A percentile compares a stretch with the other conserved stretches of the same genome.
Evolutionary conservation across 2,888 invertebrate species (phyloP).

Genomic region (Andrena praecox): DNA sequence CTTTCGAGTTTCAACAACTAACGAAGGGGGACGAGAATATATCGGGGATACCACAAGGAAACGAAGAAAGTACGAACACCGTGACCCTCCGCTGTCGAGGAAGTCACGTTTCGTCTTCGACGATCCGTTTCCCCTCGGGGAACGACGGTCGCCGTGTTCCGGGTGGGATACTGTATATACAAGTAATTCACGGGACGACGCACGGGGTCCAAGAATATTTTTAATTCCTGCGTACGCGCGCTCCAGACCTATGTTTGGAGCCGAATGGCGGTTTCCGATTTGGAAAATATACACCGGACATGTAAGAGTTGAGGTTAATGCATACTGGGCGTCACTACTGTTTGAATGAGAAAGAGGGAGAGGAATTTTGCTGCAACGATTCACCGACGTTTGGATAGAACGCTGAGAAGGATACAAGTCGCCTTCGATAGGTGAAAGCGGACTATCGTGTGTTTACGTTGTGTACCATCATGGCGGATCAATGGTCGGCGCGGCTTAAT

Average conservation of each 20-base stretch:
- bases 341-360: neutral
- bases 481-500: constrained; percentile 10
- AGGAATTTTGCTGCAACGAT: neutral
- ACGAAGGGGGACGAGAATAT: constrained; percentile 6
- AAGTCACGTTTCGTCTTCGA: constrained; percentile 25
- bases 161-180: neutral
- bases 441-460: neutral
- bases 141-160: neutral
- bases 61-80: constrained; percentile 22
- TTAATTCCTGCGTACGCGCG: neutral
- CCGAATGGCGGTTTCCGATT: neutral
- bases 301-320: neutral
- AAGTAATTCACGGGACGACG: neutral
- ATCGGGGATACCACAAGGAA: constrained; percentile 29
- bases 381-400: neutral
- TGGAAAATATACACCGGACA: neutral
- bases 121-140: constrained; percentile 6
- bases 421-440: neutral
- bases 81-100: constrained; percentile 20
- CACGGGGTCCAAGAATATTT: neutral
- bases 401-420: neutral
- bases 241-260: neutral
- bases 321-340: too few relatives aligned
- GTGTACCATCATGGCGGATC: neutral
- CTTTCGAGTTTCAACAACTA: constrained; percentile 50